Evolutionary conservation across 2,797 vertebrate genomes (phyloP).

Genomic region (Gila robusta): DNA sequence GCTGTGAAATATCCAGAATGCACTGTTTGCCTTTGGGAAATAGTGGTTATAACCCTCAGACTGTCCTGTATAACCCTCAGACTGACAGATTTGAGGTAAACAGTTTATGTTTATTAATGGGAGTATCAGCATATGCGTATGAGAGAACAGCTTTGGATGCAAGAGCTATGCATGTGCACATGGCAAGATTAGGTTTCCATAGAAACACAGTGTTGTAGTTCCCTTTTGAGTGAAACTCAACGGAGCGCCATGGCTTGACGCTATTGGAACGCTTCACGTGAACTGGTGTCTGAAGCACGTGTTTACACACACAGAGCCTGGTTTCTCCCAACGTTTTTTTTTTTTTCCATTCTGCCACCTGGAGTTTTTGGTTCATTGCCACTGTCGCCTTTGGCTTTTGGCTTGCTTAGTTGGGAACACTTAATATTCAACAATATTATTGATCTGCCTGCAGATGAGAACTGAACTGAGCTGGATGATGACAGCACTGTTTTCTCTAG

Average conservation of each 20-base stretch:
- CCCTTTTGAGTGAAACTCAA: no score
- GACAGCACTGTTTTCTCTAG: no score
- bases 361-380: no score
- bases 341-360: no score
- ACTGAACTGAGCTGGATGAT: no score
- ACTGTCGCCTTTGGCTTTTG: no score
- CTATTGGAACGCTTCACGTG: neutral
- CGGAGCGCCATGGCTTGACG: neutral
- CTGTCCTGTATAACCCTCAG: neutral
- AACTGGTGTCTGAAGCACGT: no score
- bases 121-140: constrained; percentile 60
- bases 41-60: neutral
- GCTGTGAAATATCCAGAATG: neutral
- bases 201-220: constrained; percentile 77
- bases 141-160: constrained; percentile 42
- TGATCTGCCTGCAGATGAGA: no score
- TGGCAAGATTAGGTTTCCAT: constrained; percentile 83
- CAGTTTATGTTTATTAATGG: constrained; percentile 1
- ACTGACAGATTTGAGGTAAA: neutral
- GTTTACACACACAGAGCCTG: no score
- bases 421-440: no score
- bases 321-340: no score
- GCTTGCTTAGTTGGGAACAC: no score
- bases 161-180: constrained; percentile 69
- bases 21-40: neutral